Conservation (phyloP, 2,888 invertebrate genomes). For the Allophyes oxyacanthae region DNA sequence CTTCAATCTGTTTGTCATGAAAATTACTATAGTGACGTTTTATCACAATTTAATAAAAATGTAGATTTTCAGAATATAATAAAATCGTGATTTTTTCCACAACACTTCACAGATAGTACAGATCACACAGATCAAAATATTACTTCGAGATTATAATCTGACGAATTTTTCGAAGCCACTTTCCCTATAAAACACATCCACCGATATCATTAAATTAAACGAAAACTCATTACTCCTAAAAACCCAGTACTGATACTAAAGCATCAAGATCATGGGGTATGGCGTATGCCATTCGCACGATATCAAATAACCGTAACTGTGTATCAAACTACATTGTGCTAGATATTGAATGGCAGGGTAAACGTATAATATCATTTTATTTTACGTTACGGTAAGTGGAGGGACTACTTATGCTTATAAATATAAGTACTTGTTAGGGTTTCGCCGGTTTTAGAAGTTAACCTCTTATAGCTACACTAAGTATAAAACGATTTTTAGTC, state of each 20-base stretch:
- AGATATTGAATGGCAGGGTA: constrained; percentile 55
- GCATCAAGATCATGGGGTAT: constrained; percentile 34
- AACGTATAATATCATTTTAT: constrained; percentile 49
- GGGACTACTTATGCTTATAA: constrained; percentile 39
- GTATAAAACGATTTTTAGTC: constrained; percentile 14
- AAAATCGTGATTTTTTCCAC: no score
- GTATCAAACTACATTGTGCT: constrained; percentile 51
- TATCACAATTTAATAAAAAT: no score
- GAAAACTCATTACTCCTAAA: no score
- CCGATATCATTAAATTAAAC: no score
- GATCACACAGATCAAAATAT: no score
- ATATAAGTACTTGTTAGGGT: constrained; percentile 44
- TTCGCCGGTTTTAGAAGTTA: constrained; percentile 27
- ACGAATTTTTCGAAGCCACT: no score
- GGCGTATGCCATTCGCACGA: constrained; percentile 48
- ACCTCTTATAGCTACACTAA: constrained; percentile 16
- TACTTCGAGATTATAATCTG: no score
- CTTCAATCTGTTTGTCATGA: constrained; percentile 17
- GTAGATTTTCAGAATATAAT: no score
- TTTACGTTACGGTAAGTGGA: constrained; percentile 45
- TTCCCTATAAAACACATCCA: no score
- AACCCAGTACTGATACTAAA: constrained; percentile 12
- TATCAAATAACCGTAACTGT: constrained; percentile 59
- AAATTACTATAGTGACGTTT: no score
- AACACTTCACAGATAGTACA: no score